phyloP scores from a whole-genome alignment of 2,113 vertebrate species.

The Felis chaus region DNA sequence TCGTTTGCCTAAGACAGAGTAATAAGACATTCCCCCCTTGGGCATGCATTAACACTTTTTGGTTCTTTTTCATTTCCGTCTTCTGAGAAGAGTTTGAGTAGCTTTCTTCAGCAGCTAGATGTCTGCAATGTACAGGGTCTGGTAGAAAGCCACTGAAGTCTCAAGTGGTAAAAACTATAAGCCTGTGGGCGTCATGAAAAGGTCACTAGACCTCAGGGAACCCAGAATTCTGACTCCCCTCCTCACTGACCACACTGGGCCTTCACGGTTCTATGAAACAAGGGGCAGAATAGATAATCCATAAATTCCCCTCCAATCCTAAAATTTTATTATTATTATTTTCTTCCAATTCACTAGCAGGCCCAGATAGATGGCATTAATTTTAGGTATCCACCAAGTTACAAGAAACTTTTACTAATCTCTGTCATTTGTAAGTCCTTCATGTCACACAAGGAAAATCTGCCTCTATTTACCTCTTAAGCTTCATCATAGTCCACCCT shows the following conservation, averaged over 20 bases:
- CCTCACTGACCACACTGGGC: neutral
- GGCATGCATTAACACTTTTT: neutral
- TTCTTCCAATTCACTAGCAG: neutral
- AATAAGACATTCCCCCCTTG: neutral
- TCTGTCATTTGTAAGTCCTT: neutral
- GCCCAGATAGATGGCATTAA: neutral
- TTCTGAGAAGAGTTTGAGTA: neutral
- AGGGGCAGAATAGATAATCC: neutral
- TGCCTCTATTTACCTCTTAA: neutral
- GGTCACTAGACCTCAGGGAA: neutral
- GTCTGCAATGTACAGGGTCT: neutral
- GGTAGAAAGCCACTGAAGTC: neutral
- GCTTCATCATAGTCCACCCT: fast-evolving
- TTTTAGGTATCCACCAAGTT: neutral
- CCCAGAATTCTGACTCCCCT: neutral
- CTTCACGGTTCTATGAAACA: neutral
- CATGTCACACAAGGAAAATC: neutral
- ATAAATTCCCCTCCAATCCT: neutral
- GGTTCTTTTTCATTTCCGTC: neutral
- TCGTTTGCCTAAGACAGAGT: neutral
- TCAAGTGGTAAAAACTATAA: neutral
- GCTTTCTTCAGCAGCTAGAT: neutral
- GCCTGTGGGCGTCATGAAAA: neutral
- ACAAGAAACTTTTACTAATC: neutral
- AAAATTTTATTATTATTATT: neutral